Evolutionary conservation across 2,113 vertebrate species (phyloP), one percentile per base, ranked within the genome.

Genomic region (Chaenogobius annularis): DNA sequence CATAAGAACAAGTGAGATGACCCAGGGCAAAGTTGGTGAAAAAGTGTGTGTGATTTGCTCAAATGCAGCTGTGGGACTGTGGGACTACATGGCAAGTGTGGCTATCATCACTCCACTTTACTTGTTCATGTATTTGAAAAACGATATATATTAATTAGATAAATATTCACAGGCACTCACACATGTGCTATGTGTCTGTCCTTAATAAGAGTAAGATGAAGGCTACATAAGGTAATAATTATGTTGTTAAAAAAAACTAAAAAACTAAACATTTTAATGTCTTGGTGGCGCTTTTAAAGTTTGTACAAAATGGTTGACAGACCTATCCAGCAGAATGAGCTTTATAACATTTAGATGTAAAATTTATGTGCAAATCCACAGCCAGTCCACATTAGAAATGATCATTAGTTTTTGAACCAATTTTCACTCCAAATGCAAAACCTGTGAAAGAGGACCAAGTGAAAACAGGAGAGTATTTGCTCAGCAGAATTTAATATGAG

Each of bases 401-500:
- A n/a, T 40, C 19, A n/a, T 43, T 7, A 11, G 19, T 15, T 59
- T 31, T 55, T 63, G 31, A 40, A 63, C 17, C 44, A 72, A 50
- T 47, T 55, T 17, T 66, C 10, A 81, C 67, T 79, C 70, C 79
- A 74, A 86, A 89, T 90, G 78, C 87, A 79, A 65, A 81, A 70
- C 70, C 84, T 87, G 78, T 75, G 23, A 68, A 80, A 79, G 70
- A 67, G n/a, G 44, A 66, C 40, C 13, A n/a, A 20, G 19, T 4
- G 10, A 17, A 71, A 65, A 68, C 78, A 87, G 74, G 85, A 88
- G 90, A 92, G 85, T 90, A 91, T 93, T 93, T 92, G 92, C 90
- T 90, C 90, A 92, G 91, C 92, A 93, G 88, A 93, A 93, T 93
- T 91, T 91, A 92, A 91, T 93, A 91, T 91, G 90, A 89, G 84